These are phyloP conservation scores for Apis mellifera DNA, from an alignment of 1,140 invertebrate species.

Conservation along the genomic window Amel_HAv3.1 CM009931.2:2711501-2712000, in stretches of 20 bases:
- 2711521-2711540: constrained; percentile 14
- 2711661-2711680: background rate
- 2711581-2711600: constrained; percentile 2
- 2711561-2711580: constrained; percentile 18
- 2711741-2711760: background rate
- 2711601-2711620: background rate
- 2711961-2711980: too few relatives aligned
- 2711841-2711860: too few relatives aligned
- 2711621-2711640: background rate
- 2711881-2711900: too few relatives aligned
- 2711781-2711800: background rate
- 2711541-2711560: constrained; percentile 33
- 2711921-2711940: too few relatives aligned
- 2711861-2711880: too few relatives aligned
- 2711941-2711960: too few relatives aligned
- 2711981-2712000: too few relatives aligned
- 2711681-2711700: background rate
- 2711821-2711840: too few relatives aligned
- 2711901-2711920: too few relatives aligned
- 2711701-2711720: background rate
- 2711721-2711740: background rate
- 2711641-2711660: background rate
- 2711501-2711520: constrained; percentile 13
- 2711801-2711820: background rate
- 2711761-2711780: background rate